Evolutionary conservation across 2,888 invertebrate species (phyloP).

Genomic region (Mythimna albipuncta): DNA sequence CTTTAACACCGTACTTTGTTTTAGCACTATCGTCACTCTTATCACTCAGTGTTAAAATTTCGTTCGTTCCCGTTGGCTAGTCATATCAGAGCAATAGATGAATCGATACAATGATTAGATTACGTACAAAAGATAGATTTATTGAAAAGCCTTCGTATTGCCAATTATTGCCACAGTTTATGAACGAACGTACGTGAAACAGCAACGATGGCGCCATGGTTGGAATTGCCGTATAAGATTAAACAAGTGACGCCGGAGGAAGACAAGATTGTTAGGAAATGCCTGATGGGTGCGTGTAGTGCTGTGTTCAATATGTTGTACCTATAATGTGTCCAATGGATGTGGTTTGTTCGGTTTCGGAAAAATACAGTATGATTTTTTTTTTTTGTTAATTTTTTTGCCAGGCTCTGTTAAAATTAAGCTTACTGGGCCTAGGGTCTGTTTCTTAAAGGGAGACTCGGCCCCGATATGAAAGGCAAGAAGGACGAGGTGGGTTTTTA

Average conservation of each 20-base stretch:
- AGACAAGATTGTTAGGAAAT: slow-evolving; percentile 83
- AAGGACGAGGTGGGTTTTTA: too few species aligned
- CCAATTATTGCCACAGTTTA: slow-evolving; percentile 65
- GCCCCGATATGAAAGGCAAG: too few species aligned
- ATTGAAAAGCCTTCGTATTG: slow-evolving; percentile 71
- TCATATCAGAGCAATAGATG: slow-evolving; percentile 61
- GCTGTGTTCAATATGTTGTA: slow-evolving; percentile 60
- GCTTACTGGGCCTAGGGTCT: too few species aligned
- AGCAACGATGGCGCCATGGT: slow-evolving; percentile 79
- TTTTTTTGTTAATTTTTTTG: not conserved
- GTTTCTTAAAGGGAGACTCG: too few species aligned
- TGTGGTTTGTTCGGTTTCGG: slow-evolving; percentile 23
- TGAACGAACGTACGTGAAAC: slow-evolving; percentile 34
- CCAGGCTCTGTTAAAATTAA: not conserved
- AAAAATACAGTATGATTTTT: slow-evolving; percentile 16
- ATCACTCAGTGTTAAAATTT: slow-evolving; percentile 26
- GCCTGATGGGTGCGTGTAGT: slow-evolving; percentile 80
- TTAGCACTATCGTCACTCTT: not conserved
- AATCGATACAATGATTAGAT: slow-evolving; percentile 79
- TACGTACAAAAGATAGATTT: slow-evolving; percentile 59
- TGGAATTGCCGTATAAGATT: slow-evolving; percentile 81
- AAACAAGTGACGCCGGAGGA: slow-evolving; percentile 80
- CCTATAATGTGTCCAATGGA: not conserved
- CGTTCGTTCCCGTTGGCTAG: slow-evolving; percentile 26
- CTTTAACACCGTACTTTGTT: not conserved